Evolutionary conservation across 2,888 invertebrate genomes (phyloP), one percentile per base, ranked within the genome.

Genomic region (Microchrysa polita): DNA sequence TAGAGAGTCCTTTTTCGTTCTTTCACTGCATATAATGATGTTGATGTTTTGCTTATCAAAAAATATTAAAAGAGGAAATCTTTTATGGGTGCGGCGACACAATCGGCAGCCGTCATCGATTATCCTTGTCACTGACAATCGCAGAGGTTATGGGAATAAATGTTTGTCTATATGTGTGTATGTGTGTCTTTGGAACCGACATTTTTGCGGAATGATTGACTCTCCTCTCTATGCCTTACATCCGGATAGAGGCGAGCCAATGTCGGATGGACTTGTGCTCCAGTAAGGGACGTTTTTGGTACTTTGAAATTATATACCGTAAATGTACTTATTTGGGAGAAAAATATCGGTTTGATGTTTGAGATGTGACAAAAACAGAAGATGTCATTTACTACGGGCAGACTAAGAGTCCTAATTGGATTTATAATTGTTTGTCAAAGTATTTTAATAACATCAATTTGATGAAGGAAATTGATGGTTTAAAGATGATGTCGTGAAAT

Each of bases 81-180:
- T 57, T 57, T n/a, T n/a, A n/a, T 20, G 27, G 48, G 65, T n/a
- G n/a, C 48, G 65, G 44, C 14, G 27, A 27, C 27, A 34, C 7
- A 34, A 67, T 7, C 55, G 57, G 22, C 52, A 67, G 53, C 40
- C 55, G 55, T 40, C 69, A 40, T 40, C 55, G 69, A 57, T 69
- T 69, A 69, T 69, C 22, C 69, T 69, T 69, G 69, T 69, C 69
- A 57, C 20, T 34, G 55, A 18, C 57, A 69, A 69, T 69, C 69
- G 48, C 34, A 27, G 52, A 1, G 14, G 7, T 52, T 53, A 5
- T 5, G 7, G 7, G 10, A 48, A 48, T 2, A 57, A 40, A 55
- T 69, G 55, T 69, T 69, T 69, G n/a, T 55, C 55, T 42, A 34
- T 67, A 7, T 67, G 20, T 69, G 10, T 34, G 55, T 40, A 10